Conservation (phyloP, 2,797 vertebrate species). For the Centropyge bicolor region DNA sequence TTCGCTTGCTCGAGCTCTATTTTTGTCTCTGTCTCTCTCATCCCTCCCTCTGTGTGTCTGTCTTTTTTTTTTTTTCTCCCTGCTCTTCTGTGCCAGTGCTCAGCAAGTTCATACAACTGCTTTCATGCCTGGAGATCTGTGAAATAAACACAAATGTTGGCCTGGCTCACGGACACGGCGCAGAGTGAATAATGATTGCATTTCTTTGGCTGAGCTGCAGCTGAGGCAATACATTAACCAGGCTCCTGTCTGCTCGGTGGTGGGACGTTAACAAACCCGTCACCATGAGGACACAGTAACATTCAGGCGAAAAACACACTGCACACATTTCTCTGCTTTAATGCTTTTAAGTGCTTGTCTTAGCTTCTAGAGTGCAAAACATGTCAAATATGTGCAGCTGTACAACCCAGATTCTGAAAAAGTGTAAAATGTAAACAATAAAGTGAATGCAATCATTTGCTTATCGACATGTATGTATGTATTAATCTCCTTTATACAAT, state of each 20-base stretch:
- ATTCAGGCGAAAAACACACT: background rate
- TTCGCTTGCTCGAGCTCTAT: constrained; percentile 48
- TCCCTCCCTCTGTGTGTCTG: constrained; percentile 42
- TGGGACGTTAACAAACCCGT: constrained; percentile 45
- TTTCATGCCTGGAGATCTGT: constrained; percentile 72
- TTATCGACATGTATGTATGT: too few relatives aligned
- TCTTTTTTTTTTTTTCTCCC: constrained; percentile 15
- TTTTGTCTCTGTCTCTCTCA: constrained; percentile 54
- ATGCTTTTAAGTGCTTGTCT: background rate
- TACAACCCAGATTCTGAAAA: too few relatives aligned
- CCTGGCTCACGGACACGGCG: constrained; percentile 15
- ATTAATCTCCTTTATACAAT: too few relatives aligned
- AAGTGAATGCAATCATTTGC: too few relatives aligned
- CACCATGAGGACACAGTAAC: constrained; percentile 27
- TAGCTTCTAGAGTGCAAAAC: background rate
- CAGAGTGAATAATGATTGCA: constrained; percentile 51
- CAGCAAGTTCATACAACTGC: constrained; percentile 67
- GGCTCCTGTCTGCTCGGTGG: constrained; percentile 24
- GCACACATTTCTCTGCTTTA: constrained; percentile 2
- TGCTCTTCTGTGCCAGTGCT: constrained; percentile 58
- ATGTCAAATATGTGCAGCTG: background rate
- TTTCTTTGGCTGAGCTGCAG: constrained; percentile 36
- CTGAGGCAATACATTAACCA: constrained; percentile 44
- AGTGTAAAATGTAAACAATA: too few relatives aligned
- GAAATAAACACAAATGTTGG: constrained; percentile 70